Evolutionary conservation across 1,140 invertebrate species (phyloP), one percentile per base, ranked within the genome.

Genomic region (Catajapyx aquilonaris): DNA sequence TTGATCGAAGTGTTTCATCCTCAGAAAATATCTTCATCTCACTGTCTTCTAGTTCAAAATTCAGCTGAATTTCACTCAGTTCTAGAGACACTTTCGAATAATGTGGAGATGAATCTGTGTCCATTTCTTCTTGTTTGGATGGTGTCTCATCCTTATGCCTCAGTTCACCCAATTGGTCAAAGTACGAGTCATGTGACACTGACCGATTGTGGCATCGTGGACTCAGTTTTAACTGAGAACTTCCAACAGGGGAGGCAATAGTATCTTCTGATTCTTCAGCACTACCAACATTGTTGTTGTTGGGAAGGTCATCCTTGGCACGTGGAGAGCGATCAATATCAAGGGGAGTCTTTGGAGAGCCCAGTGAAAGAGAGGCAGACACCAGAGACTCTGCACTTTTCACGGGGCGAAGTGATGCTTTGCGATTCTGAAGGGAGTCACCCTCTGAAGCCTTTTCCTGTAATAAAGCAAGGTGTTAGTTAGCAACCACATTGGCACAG

Each of bases 161-260:
- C 20, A 86, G 60, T 57, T 85, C 81, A 13, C 60, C 57, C 10
- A 66, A 45, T 31, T 63, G 62, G 60, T 88, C 83, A 60, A 91
- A 91, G 56, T 90, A 91, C 1, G 84, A 90, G 55, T 91, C 85
- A 52, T 88, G 85, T 0, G 83, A 88, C 0, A 84, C 78, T 1
- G 81, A 86, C 35, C 76, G 52, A 31, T 47, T 54, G 33, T 60
- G 57, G 15, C 49, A 48, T 23, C 39, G 33, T 9, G 43, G 25
- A 34, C 3, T 18, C 18, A 5, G 22, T 34, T 31, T 21, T n/a
- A 20, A 36, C 16, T 23, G 45, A 20, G 10, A 23, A 35, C 31
- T 21, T 41, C 44, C 7, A 28, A 35, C n/a, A 37, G 25, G 10
- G 23, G 31, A 17, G 40, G 13, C 33, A n/a, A n/a, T n/a, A n/a